phyloP scores from a whole-genome alignment of 2,888 invertebrate species.

The Griposia aprilina region DNA sequence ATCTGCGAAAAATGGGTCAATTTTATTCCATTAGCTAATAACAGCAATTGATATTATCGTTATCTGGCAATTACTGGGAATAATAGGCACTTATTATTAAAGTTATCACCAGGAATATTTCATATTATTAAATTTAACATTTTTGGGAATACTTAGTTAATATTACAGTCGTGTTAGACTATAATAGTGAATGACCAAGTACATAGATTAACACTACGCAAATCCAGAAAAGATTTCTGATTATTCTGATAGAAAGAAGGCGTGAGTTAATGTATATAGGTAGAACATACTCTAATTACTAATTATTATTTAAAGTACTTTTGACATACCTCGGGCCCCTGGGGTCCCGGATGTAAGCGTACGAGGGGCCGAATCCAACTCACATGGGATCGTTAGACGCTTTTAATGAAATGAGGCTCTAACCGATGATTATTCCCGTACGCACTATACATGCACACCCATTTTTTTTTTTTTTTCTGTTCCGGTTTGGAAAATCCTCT shows the following conservation, averaged over 20 bases:
- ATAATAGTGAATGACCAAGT: not conserved
- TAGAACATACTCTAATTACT: too few relatives aligned
- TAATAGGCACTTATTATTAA: not conserved
- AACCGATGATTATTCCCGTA: not conserved
- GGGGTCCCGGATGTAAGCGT: not conserved
- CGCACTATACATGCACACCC: not conserved
- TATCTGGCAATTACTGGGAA: slow-evolving; percentile 31
- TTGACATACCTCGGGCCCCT: not conserved
- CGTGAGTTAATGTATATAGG: too few relatives aligned
- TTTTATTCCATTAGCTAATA: slow-evolving; percentile 53
- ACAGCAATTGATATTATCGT: slow-evolving; percentile 20
- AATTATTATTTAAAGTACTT: too few relatives aligned
- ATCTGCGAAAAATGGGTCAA: slow-evolving; percentile 12
- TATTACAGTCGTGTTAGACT: not conserved
- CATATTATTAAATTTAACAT: not conserved
- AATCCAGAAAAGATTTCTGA: too few relatives aligned
- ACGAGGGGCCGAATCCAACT: not conserved
- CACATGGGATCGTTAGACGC: not conserved
- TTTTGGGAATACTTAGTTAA: not conserved
- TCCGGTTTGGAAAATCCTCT: too few relatives aligned
- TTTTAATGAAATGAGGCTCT: not conserved
- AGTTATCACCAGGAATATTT: not conserved
- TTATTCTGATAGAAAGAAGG: too few relatives aligned
- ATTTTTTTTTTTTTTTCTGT: too few relatives aligned
- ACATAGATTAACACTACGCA: too few relatives aligned